Base-by-base conservation (phyloP, 2,113 vertebrate genomes). In the Petromus typicus region DNA sequence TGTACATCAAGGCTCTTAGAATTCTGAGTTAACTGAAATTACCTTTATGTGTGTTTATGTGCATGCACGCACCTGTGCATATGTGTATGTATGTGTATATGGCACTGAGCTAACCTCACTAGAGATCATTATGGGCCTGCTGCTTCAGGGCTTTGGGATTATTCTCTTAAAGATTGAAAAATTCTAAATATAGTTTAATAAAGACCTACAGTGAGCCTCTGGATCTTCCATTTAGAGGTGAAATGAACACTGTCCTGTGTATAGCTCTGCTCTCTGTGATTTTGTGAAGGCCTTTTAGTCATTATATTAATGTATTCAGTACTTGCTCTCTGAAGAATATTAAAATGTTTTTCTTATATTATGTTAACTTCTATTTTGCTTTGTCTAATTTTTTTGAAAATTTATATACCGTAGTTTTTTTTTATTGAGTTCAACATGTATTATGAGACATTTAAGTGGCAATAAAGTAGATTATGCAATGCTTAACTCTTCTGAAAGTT, bases 91-190 rank as follows among this genome's bases (percentile, higher is more conserved):
- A 23, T n/a, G 4, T 78, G 22, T 54, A 9, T 79, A 37, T 89
- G 78, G 32, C 1, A 12, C 27, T 40, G 14, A 76, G 51, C 16
- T 27, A 89, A 17, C 18, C 17, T 93, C 25, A 34, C 51, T 89
- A 32, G 57, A 86, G 51, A 79, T 13, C 13, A 37, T 20, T 61
- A 9, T 45, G 34, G 43, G 16, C 22, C 30, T 63, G 3, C 61
- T 79, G 25, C 22, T 61, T 91, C 45, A 37, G 17, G 23, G 20
- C 9, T 51, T 95, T 78, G 34, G 22, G 30, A 73, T 81, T 32
- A 73, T 66, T 1, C 40, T 78, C 51, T 93, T 91, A 64, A 86
- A 48, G 57, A 67, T 79, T 51, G 88, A 64, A 71, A 94, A 80
- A 59, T 69, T 95, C 48, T 59, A 71, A 66, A n/a, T 25, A 25